phyloP scores from a whole-genome alignment of 2,113 vertebrate species.

The Vimba vimba region DNA sequence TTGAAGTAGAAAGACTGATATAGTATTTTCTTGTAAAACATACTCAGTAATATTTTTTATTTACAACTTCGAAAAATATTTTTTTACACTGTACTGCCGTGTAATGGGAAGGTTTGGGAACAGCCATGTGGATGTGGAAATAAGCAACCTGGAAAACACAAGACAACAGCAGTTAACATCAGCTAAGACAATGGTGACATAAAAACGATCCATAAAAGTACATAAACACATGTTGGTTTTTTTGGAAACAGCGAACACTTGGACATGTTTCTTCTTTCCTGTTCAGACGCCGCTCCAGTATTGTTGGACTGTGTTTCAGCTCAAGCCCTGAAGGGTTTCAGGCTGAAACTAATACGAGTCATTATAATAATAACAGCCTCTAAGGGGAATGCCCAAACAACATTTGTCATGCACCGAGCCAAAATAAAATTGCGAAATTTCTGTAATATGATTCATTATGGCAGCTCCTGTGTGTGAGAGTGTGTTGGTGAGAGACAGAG shows the following conservation, averaged over 20 bases:
- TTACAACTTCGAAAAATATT: too few relatives aligned
- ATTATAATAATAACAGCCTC: constrained; percentile 41
- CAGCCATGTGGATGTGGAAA: background rate
- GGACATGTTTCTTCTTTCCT: constrained; percentile 19
- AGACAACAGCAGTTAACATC: background rate
- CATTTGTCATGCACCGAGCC: constrained; percentile 18
- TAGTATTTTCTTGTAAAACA: too few relatives aligned
- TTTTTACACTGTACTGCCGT: too few relatives aligned
- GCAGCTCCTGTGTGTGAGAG: constrained; percentile 24
- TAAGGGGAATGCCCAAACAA: constrained; percentile 35
- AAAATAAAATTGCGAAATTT: constrained; percentile 35
- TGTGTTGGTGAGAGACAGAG: constrained; percentile 22
- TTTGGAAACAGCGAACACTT: background rate
- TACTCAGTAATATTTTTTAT: too few relatives aligned
- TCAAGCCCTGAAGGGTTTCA: background rate
- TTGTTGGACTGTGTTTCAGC: constrained; percentile 3
- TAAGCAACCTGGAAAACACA: background rate
- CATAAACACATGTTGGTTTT: background rate
- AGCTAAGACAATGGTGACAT: background rate
- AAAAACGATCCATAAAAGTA: background rate
- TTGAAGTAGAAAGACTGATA: too few relatives aligned
- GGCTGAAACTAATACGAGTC: constrained; percentile 27
- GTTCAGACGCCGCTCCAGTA: constrained; percentile 19
- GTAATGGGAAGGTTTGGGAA: background rate
- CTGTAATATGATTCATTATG: constrained; percentile 42